These are phyloP conservation scores for Bombus sibiricus DNA, from an alignment of 1,140 invertebrate genomes.

Conservation along the genomic window DNA sequence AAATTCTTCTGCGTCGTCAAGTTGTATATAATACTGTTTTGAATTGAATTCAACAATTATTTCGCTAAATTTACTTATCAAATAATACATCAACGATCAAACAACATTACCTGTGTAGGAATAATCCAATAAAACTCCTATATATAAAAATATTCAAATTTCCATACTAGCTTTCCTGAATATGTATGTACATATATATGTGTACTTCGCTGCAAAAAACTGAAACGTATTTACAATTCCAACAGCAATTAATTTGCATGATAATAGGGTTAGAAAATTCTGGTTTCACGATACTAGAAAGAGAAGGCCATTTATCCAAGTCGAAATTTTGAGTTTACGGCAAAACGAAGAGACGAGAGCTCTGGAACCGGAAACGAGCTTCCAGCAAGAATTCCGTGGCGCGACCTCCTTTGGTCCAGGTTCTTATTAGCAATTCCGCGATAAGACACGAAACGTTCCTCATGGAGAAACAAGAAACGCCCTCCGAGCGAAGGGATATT, in stretches of 20 bases:
- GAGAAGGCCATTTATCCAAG: neutral
- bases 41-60: too few species aligned
- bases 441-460: neutral
- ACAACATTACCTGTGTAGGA: too few species aligned
- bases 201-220: neutral
- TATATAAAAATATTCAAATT: neutral
- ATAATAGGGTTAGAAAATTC: neutral
- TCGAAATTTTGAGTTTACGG: neutral
- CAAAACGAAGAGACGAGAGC: neutral
- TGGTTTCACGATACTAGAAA: neutral
- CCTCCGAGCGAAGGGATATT: neutral
- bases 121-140: too few species aligned
- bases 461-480: neutral
- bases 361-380: neutral
- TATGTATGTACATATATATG: neutral
- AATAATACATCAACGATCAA: too few species aligned
- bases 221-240: neutral
- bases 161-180: neutral
- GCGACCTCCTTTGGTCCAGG: neutral
- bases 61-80: too few species aligned
- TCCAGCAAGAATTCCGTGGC: neutral
- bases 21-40: too few species aligned
- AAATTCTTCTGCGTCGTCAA: too few species aligned
- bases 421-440: slow-evolving; percentile 14
- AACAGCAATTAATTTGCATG: slow-evolving; percentile 5